These are phyloP conservation scores for Augiades crinisus DNA, from an alignment of 2,888 invertebrate species.

Conservation along the genomic window DNA sequence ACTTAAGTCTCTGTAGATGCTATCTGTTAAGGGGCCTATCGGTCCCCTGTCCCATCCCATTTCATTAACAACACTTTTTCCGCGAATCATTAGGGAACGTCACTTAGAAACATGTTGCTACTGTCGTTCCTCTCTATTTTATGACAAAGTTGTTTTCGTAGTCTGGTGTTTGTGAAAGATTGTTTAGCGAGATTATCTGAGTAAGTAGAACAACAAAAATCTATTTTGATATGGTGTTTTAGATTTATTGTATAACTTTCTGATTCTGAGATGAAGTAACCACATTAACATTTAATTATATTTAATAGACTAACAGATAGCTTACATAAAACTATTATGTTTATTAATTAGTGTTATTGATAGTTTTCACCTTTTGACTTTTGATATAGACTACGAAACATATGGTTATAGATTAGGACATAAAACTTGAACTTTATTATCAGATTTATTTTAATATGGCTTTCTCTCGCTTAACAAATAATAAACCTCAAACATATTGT, in stretches of 20 bases:
- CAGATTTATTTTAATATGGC: no score
- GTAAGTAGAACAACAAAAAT: slow-evolving; percentile 25
- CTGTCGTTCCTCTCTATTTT: slow-evolving; percentile 26
- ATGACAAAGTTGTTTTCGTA: slow-evolving; percentile 34
- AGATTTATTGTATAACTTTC: slow-evolving; percentile 10
- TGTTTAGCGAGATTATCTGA: slow-evolving; percentile 20
- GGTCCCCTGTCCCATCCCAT: slow-evolving; percentile 55
- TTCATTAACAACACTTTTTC: slow-evolving; percentile 57
- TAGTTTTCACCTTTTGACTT: no score
- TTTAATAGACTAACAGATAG: background rate
- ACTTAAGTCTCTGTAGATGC: slow-evolving; percentile 46
- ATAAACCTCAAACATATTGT: no score
- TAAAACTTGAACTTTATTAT: no score
- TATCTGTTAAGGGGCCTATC: slow-evolving; percentile 46
- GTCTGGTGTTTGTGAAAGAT: no score
- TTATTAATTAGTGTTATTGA: no score
- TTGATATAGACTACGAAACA: no score
- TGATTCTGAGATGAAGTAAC: background rate
- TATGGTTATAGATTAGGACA: no score
- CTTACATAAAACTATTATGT: background rate
- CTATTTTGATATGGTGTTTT: slow-evolving; percentile 16
- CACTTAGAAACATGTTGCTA: slow-evolving; percentile 28
- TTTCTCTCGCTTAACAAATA: no score
- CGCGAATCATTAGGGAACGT: slow-evolving; percentile 40
- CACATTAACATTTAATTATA: background rate